Conservation (phyloP, 2,888 invertebrate species). For the Latrodectus hesperus region DNA sequence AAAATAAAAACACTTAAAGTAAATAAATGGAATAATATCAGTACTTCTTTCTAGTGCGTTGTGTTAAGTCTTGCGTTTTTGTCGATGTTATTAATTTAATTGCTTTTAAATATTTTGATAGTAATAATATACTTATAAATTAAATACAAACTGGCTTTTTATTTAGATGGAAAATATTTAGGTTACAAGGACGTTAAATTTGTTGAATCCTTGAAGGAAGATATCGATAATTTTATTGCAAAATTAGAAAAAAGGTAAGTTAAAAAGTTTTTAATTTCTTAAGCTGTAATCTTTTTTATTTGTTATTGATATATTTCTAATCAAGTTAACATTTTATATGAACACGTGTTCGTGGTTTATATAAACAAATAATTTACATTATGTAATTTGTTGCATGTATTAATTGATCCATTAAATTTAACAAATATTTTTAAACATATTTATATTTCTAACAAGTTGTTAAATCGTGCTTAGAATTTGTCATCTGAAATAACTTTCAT, state of each 20-base stretch:
- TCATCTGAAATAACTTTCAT: too few relatives aligned
- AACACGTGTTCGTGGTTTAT: background rate
- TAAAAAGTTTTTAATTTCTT: background rate
- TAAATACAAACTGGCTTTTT: slow-evolving; percentile 37
- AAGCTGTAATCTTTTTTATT: background rate
- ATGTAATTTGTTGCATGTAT: background rate
- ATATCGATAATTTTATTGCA: slow-evolving; percentile 42
- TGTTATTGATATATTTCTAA: background rate
- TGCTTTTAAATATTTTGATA: too few relatives aligned
- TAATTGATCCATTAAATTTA: background rate
- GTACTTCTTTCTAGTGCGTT: too few relatives aligned
- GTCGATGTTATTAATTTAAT: too few relatives aligned
- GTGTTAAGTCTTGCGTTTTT: too few relatives aligned
- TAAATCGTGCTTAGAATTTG: too few relatives aligned
- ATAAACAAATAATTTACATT: background rate
- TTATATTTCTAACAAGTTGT: too few relatives aligned
- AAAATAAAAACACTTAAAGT: too few relatives aligned
- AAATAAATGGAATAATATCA: too few relatives aligned
- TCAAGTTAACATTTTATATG: background rate
- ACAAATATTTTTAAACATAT: background rate
- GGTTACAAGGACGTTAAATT: slow-evolving; percentile 31
- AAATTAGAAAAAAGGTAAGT: slow-evolving; percentile 68
- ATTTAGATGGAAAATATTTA: slow-evolving; percentile 48
- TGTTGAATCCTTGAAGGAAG: slow-evolving; percentile 27
- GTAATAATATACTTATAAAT: background rate